These are phyloP conservation scores for Leucozona laternaria DNA, from an alignment of 2,888 invertebrate genomes.

Conservation along the genomic window DNA sequence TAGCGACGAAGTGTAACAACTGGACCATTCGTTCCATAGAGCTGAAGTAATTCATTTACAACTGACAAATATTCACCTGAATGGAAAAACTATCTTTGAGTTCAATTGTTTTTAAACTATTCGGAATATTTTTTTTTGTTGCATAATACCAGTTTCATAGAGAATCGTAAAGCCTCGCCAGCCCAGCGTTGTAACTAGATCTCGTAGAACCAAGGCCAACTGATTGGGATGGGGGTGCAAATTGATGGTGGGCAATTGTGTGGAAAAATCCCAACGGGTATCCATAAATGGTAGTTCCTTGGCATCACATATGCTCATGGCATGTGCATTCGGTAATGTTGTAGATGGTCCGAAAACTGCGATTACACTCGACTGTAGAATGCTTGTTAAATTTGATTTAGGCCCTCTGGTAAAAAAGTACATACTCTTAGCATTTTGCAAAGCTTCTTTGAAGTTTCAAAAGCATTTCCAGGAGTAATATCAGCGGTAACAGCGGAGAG, in stretches of 20 bases:
- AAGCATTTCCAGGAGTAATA: constrained; percentile 85
- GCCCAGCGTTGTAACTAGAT: constrained; percentile 88
- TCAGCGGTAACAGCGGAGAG: constrained; percentile 80
- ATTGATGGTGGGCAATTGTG: constrained; percentile 87
- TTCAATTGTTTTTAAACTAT: not conserved
- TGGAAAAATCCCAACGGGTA: constrained; percentile 89
- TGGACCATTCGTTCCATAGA: constrained; percentile 86
- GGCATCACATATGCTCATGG: constrained; percentile 92
- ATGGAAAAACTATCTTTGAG: constrained; percentile 28
- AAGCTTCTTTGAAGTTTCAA: constrained; percentile 85
- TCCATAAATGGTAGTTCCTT: constrained; percentile 94
- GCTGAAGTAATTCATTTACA: constrained; percentile 89
- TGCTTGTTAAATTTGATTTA: constrained; percentile 48
- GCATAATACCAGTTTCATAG: constrained; percentile 87
- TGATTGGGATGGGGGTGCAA: constrained; percentile 89
- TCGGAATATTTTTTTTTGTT: not conserved
- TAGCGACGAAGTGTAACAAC: constrained; percentile 87
- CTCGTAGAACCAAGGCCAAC: constrained; percentile 87
- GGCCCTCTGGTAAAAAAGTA: constrained; percentile 12
- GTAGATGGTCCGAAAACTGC: constrained; percentile 93
- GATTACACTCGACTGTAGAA: constrained; percentile 87
- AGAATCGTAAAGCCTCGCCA: constrained; percentile 95
- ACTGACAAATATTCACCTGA: constrained; percentile 86
- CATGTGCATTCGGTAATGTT: constrained; percentile 88
- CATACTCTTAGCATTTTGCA: constrained; percentile 85